Evolutionary conservation across 2,113 vertebrate genomes (phyloP).

Genomic region (Pterocles orientalis): DNA sequence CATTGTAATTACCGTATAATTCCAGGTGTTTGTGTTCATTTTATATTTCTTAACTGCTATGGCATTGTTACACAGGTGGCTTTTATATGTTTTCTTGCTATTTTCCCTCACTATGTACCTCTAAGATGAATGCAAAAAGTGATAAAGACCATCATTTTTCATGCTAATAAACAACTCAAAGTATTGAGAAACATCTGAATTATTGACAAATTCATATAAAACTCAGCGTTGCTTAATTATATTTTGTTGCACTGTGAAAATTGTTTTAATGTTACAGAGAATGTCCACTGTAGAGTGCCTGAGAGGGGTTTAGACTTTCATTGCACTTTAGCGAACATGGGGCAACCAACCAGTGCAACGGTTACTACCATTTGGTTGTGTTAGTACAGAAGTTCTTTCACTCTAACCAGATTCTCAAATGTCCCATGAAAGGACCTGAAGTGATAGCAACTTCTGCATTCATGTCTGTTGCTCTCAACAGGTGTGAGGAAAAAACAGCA

Average conservation of each 20-base stretch:
- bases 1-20: conserved; percentile 60
- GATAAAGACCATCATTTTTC: conserved; percentile 43
- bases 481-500: not conserved
- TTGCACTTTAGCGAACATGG: not conserved
- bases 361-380: not conserved
- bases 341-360: not conserved
- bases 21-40: conserved; percentile 42
- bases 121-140: conserved; percentile 55
- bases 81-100: conserved; percentile 61
- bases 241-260: conserved; percentile 14
- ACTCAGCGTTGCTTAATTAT: conserved; percentile 31
- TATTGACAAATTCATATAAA: conserved; percentile 34
- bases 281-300: not conserved
- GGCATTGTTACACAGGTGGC: not conserved
- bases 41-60: conserved; percentile 62
- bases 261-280: not conserved
- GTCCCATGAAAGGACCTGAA: not conserved
- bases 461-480: not conserved
- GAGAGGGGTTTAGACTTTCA: not conserved
- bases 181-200: conserved; percentile 1
- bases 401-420: not conserved
- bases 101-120: conserved; percentile 56
- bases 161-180: conserved; percentile 51
- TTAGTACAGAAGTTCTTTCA: not conserved
- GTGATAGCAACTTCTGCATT: not conserved